Conservation (phyloP, 2,888 invertebrate species). For the Rhaphigaster nebulosa region DNA sequence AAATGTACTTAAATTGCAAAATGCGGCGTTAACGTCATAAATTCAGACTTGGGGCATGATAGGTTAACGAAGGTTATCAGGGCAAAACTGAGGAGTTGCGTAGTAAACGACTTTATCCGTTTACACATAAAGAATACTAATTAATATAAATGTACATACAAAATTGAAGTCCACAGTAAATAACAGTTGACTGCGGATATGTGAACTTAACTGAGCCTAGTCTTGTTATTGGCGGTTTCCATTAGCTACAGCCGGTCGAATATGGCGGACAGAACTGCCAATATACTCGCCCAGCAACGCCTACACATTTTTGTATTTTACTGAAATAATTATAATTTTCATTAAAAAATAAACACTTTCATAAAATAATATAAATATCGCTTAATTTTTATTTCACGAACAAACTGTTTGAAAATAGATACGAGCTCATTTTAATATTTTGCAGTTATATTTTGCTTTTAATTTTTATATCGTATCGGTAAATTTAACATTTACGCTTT, state of each 20-base stretch:
- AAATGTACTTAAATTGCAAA: conserved; percentile 47
- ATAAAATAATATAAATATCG: not conserved
- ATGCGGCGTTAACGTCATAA: conserved; percentile 26
- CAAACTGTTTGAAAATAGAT: not conserved
- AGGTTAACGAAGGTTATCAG: conserved; percentile 54
- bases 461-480: no score
- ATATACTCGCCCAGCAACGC: not conserved
- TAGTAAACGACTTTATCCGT: not conserved
- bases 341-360: not conserved
- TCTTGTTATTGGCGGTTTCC: conserved; percentile 59
- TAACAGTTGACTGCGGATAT: not conserved
- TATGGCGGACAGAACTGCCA: conserved; percentile 51
- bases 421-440: not conserved
- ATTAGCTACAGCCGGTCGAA: conserved; percentile 59
- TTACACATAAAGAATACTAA: not conserved
- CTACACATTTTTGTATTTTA: conserved; percentile 33
- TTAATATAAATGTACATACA: conserved; percentile 30
- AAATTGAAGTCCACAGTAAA: conserved; percentile 13
- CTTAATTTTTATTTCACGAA: not conserved
- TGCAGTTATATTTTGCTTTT: not conserved
- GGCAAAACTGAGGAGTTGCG: conserved; percentile 20
- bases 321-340: not conserved
- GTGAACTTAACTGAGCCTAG: not conserved
- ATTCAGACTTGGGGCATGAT: conserved; percentile 35
- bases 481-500: not conserved